Percentiles rank a stretch among this genome's conserved stretches.
Conservation (phyloP, 2,113 vertebrate genomes). For the Chinchilla lanigera region DNA sequence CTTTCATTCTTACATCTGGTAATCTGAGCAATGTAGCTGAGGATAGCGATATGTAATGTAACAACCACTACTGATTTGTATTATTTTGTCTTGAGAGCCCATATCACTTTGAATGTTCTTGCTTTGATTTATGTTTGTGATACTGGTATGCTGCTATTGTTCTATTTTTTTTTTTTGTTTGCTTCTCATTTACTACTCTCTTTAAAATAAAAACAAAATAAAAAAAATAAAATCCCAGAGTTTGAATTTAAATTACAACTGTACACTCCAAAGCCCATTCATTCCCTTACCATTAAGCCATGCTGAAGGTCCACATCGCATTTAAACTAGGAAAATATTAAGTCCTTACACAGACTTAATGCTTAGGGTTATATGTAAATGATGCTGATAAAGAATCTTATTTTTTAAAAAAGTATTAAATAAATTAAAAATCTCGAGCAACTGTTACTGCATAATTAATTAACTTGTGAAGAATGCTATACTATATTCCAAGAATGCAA, state of each 20-base stretch:
- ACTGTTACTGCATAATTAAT: not conserved
- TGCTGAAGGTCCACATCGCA: not conserved
- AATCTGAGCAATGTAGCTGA: no score
- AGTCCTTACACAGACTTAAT: not conserved
- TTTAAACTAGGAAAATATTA: not conserved
- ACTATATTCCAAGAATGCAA: constrained; percentile 12
- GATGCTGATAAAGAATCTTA: not conserved
- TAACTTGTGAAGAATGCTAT: not conserved
- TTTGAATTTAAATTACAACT: not conserved
- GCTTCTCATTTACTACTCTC: no score
- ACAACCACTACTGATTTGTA: no score
- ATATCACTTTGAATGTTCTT: no score
- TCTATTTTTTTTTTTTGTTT: no score
- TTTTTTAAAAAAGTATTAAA: constrained; percentile 17
- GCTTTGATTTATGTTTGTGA: no score
- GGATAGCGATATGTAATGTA: no score
- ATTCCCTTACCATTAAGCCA: not conserved
- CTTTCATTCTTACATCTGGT: no score
- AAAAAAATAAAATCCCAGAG: not conserved
- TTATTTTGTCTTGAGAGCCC: no score
- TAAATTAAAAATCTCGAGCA: not conserved
- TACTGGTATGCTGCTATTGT: no score
- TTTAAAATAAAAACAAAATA: no score
- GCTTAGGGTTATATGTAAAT: not conserved
- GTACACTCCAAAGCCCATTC: not conserved